phyloP scores from a whole-genome alignment of 2,113 vertebrate genomes.

The Irena cyanogastra region DNA sequence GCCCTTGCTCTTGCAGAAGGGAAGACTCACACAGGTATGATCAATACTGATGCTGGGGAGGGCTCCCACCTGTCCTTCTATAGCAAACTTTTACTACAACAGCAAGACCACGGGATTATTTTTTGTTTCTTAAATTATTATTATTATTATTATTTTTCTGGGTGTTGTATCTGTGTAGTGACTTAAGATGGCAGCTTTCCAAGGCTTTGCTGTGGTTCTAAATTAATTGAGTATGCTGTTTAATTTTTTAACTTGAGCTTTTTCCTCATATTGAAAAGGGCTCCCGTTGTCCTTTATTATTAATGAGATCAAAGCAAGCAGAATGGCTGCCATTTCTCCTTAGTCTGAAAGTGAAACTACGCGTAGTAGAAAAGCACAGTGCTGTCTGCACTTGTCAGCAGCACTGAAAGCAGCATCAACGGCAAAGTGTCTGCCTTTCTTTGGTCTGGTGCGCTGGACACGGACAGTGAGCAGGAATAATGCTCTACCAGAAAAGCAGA shows the following conservation, averaged over 20 bases:
- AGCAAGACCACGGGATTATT: background rate
- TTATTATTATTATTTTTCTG: background rate
- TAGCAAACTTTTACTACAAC: background rate
- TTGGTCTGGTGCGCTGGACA: background rate
- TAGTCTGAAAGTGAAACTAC: background rate
- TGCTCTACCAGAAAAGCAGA: background rate
- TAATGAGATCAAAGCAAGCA: constrained; percentile 28
- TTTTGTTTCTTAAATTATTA: background rate
- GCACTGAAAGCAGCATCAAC: background rate
- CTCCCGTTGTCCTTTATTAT: background rate
- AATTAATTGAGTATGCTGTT: constrained; percentile 24
- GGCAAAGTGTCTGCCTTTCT: background rate
- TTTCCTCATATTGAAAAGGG: background rate
- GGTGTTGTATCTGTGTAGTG: background rate
- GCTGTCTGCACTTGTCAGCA: background rate
- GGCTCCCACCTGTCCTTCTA: background rate
- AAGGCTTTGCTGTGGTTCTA: constrained; percentile 32
- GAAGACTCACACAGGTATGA: background rate
- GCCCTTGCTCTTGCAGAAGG: background rate
- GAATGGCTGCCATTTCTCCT: constrained; percentile 13
- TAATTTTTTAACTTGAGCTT: constrained; percentile 10
- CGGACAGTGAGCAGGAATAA: background rate
- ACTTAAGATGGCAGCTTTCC: constrained; percentile 12
- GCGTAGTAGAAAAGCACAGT: fast-evolving
- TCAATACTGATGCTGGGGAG: background rate